Conservation (phyloP, 37 sponge, comb jelly and placozoan species). For the Beroe ovata region DNA sequence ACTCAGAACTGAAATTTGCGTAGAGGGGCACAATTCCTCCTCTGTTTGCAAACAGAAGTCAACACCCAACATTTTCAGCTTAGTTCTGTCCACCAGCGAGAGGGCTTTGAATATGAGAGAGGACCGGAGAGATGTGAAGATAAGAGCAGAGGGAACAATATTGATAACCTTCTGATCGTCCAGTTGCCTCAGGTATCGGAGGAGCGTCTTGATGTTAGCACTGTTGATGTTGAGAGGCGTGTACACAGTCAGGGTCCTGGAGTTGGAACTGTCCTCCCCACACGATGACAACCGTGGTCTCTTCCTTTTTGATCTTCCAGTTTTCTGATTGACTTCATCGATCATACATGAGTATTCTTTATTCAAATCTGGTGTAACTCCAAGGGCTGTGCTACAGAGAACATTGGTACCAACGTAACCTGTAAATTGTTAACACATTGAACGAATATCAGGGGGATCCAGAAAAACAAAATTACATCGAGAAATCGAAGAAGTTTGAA, state of each 20-base stretch:
- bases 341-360: background rate
- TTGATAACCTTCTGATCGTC: background rate
- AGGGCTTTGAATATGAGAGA: conserved; percentile 48
- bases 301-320: background rate
- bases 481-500: too few species aligned
- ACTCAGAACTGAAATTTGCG: background rate
- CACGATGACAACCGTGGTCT: background rate
- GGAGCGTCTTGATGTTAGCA: conserved; percentile 19
- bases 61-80: conserved; percentile 28
- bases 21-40: background rate
- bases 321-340: background rate
- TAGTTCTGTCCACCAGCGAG: background rate
- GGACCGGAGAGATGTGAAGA: conserved; percentile 52
- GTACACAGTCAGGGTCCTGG: background rate
- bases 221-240: conserved; percentile 45
- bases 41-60: conserved; percentile 44
- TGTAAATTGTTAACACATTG: too few species aligned
- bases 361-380: background rate
- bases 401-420: conserved; percentile 58
- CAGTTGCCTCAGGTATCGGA: background rate
- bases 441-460: too few species aligned
- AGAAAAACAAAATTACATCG: too few species aligned
- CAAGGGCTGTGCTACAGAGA: conserved; percentile 3
- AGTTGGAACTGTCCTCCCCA: background rate
- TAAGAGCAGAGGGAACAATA: conserved; percentile 38